Conservation (phyloP, 2,113 vertebrate genomes). For the Montifringilla adamsi region DNA sequence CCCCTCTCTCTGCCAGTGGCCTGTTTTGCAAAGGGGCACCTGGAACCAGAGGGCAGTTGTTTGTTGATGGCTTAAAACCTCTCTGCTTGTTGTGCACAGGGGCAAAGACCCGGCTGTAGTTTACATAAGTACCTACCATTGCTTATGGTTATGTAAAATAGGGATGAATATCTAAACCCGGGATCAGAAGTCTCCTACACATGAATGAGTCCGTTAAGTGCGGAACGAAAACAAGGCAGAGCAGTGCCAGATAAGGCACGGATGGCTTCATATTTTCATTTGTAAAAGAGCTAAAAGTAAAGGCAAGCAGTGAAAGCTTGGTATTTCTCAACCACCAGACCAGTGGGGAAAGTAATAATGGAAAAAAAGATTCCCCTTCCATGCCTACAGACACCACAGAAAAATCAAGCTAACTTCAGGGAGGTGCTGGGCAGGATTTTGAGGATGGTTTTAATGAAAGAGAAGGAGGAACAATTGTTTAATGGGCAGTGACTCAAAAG, state of each 20-base stretch:
- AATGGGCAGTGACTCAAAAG: background rate
- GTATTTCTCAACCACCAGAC: conserved; percentile 35
- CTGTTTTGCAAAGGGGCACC: background rate
- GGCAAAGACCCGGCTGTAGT: conserved; percentile 7
- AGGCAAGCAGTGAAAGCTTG: conserved; percentile 34
- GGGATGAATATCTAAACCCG: conserved; percentile 60
- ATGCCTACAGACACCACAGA: background rate
- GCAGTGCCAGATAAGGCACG: conserved; percentile 48
- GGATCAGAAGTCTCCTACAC: conserved; percentile 73
- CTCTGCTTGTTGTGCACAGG: background rate
- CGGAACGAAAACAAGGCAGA: conserved; percentile 29
- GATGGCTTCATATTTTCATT: conserved; percentile 65
- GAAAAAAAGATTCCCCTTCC: background rate
- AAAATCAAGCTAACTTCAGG: background rate
- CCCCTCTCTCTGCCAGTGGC: background rate
- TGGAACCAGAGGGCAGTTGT: background rate
- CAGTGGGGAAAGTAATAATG: background rate
- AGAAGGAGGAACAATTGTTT: background rate
- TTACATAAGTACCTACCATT: conserved; percentile 56
- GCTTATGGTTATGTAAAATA: conserved; percentile 67
- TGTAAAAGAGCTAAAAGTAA: conserved; percentile 65
- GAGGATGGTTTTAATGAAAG: conserved; percentile 11
- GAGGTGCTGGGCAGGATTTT: background rate
- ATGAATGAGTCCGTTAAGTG: conserved; percentile 62
- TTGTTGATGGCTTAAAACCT: conserved; percentile 24